These are phyloP conservation scores for Tenthredo livida DNA, from an alignment of 2,888 invertebrate genomes.

Conservation along the genomic window DNA sequence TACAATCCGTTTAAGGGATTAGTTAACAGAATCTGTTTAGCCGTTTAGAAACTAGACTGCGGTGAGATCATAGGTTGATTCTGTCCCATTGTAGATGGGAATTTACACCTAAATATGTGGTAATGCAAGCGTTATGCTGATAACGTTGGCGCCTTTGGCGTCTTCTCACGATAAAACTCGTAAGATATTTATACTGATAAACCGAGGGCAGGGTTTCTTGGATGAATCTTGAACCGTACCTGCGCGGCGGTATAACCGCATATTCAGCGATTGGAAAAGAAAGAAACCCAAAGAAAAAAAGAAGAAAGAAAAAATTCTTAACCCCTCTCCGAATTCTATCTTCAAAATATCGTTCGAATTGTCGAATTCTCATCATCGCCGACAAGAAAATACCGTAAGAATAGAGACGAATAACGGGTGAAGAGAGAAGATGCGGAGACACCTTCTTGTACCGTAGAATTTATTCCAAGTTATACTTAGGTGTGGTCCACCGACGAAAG, in stretches of 20 bases:
- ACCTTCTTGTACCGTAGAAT: conserved; percentile 21
- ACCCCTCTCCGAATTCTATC: neutral
- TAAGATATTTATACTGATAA: conserved; percentile 34
- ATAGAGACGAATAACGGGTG: neutral
- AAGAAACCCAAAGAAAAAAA: too few relatives aligned
- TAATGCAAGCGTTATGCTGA: conserved; percentile 46
- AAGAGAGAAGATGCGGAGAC: neutral
- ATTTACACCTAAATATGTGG: conserved; percentile 43
- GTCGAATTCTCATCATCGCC: neutral
- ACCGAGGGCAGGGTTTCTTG: conserved; percentile 23
- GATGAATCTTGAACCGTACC: conserved; percentile 12
- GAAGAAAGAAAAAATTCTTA: neutral
- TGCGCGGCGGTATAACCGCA: neutral
- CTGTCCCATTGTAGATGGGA: neutral
- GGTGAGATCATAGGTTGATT: conserved; percentile 36
- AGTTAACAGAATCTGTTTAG: conserved; percentile 12
- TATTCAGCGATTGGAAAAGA: neutral
- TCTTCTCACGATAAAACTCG: conserved; percentile 38
- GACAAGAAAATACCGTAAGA: neutral
- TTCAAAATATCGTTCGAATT: neutral
- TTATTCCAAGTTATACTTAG: conserved; percentile 46
- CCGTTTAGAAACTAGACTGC: conserved; percentile 2
- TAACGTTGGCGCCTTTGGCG: conserved; percentile 49
- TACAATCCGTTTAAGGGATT: conserved; percentile 21
- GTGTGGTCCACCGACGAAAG: conserved; percentile 40